phyloP scores from a whole-genome alignment of 2,113 vertebrate genomes.

The Odobenus rosmarus region DNA sequence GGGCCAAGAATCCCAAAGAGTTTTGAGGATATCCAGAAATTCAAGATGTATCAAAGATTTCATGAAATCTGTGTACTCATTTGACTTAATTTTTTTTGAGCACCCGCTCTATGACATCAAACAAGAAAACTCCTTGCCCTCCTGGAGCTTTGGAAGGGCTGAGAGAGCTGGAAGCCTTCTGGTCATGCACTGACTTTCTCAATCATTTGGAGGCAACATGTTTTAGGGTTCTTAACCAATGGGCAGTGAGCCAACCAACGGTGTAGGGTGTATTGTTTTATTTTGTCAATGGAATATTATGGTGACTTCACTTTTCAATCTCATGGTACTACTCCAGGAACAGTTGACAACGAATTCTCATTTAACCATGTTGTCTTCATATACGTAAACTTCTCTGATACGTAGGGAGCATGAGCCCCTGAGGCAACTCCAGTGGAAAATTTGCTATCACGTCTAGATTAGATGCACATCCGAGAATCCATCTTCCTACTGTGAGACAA shows the following conservation, averaged over 20 bases:
- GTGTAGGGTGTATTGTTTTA: not conserved
- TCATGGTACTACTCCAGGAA: not conserved
- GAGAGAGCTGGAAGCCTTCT: not conserved
- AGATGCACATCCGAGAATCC: constrained; percentile 19
- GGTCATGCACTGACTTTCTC: not conserved
- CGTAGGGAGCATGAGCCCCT: not conserved
- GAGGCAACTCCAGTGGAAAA: not conserved
- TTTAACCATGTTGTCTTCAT: not conserved
- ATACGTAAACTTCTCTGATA: not conserved
- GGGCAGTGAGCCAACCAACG: not conserved
- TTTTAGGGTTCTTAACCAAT: not conserved
- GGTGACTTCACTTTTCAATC: not conserved
- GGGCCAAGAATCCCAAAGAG: not conserved
- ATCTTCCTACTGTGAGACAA: constrained; percentile 43
- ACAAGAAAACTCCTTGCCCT: not conserved
- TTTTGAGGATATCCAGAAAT: not conserved
- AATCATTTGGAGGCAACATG: not conserved
- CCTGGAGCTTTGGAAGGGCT: not conserved
- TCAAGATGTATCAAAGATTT: not conserved
- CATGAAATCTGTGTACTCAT: not conserved
- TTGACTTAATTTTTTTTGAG: not conserved
- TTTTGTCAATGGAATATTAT: not conserved
- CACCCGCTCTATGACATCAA: not conserved
- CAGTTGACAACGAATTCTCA: not conserved
- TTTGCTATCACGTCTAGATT: not conserved